Evolutionary conservation across 2,797 vertebrate species (phyloP).

Genomic region (Ciconia nigra): DNA sequence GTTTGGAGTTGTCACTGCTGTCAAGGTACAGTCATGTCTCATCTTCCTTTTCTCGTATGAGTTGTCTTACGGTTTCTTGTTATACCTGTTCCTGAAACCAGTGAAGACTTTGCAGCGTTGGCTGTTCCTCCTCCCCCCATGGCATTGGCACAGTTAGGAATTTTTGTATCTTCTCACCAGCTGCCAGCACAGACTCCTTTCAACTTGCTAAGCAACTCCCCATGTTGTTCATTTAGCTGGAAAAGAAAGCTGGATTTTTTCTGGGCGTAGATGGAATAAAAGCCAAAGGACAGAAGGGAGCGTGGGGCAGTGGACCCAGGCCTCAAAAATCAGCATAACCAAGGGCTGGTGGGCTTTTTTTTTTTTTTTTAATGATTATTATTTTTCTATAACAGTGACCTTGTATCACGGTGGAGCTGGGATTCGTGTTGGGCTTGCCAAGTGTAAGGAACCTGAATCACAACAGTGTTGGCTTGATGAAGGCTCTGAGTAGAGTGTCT

Average conservation of each 20-base stretch:
- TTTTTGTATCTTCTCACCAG: conserved; percentile 47
- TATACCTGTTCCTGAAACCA: conserved; percentile 67
- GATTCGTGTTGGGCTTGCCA: not conserved
- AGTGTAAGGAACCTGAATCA: not conserved
- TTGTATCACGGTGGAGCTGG: not conserved
- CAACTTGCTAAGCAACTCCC: conserved; percentile 45
- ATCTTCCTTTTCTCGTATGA: conserved; percentile 1
- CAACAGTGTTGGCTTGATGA: not conserved
- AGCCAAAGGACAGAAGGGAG: not conserved
- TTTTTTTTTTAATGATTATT: not conserved
- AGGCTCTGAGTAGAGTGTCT: not conserved
- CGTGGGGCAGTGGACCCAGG: rapidly evolving
- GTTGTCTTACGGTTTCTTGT: conserved; percentile 59
- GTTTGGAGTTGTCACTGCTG: conserved; percentile 9
- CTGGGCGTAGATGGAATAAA: not conserved
- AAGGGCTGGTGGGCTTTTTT: not conserved
- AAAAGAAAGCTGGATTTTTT: conserved; percentile 22
- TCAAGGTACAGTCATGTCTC: conserved; percentile 37
- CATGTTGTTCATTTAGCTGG: conserved; percentile 7
- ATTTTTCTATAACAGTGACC: not conserved
- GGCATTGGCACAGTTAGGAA: conserved; percentile 43
- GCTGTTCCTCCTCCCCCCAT: conserved; percentile 71
- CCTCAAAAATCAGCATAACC: not conserved
- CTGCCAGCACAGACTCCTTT: conserved; percentile 48
- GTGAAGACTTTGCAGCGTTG: conserved; percentile 44